Percentiles rank a stretch among this genome's conserved stretches.
Evolutionary conservation across 2,113 vertebrate genomes (phyloP).

Genomic region (Gymnorhina tibicen): DNA sequence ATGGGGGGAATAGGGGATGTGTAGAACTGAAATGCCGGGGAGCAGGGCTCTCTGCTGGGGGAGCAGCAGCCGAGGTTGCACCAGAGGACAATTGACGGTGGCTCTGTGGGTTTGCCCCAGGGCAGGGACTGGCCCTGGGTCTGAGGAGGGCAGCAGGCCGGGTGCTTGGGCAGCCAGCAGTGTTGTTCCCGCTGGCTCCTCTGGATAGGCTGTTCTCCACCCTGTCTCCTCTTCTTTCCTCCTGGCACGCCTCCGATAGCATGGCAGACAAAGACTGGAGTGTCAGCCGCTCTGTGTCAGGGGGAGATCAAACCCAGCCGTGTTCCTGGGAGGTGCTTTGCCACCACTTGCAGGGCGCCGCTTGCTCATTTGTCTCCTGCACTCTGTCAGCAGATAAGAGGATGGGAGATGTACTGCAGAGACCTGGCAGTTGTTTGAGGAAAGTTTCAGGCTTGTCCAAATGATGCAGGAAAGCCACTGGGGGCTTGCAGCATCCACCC

Average conservation of each 20-base stretch:
- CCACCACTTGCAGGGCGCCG: accelerated
- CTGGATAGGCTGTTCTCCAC: not conserved
- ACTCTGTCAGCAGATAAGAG: not conserved
- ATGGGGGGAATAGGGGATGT: not conserved
- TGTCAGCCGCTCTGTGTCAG: not conserved
- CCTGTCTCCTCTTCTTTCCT: not conserved
- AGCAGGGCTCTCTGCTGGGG: not conserved
- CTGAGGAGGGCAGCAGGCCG: not conserved
- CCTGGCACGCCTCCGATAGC: accelerated
- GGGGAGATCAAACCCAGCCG: not conserved
- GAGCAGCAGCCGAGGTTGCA: not conserved
- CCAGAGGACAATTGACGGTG: not conserved
- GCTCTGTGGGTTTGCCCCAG: not conserved
- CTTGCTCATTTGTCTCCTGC: not conserved
- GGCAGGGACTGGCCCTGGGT: not conserved
- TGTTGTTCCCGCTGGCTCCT: not conserved
- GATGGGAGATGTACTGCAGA: not conserved
- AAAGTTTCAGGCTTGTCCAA: not conserved
- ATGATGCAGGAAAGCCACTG: not conserved
- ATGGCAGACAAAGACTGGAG: not conserved
- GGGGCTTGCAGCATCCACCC: not conserved
- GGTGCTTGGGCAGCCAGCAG: not conserved
- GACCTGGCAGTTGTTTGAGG: not conserved
- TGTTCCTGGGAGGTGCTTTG: not conserved
- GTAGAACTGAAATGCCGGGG: accelerated